Base-by-base conservation (phyloP, 2,797 vertebrate genomes). In the Pseudochirops cupreus region DNA sequence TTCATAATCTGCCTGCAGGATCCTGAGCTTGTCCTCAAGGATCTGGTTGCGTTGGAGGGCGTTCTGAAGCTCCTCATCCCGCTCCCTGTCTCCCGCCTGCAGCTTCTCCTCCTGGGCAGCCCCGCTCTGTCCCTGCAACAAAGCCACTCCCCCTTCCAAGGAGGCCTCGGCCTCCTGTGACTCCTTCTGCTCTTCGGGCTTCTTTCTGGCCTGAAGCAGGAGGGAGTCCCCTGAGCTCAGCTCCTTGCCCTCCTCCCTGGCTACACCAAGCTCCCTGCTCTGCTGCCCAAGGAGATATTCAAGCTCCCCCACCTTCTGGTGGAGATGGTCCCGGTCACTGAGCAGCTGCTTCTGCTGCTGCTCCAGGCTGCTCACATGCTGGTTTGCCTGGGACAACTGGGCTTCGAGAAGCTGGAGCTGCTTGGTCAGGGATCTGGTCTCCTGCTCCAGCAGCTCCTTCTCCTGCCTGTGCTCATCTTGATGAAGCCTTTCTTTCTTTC, bases 281-380 rank as follows among this genome's bases (percentile, higher is more conserved):
- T 96, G 94, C 89, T 97, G 97, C 0, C 90, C 92, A n/a, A 98
- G 16, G 6, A 97, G 98, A 53, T 91, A 98, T 94, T 99, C 99
- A 82, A 99, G 94, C n/a, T 97, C 96, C 92, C 98, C 96, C 21
- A 99, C 53, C 91, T 97, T 98, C 96, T 98, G 97, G 56, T 92
- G 95, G 0, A 99, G 98, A 94, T 94, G 98, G 95, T 99, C 99
- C 56, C 98, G 99, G 95, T 99, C 99, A 14, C 96, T 97, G 46
- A 98, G 96, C 56, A 99, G 98, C 96, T 99, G 99, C 95, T 59
- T 97, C 87, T 98, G 97, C 97, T 99, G 98, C 95, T 99, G 99
- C 98, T 99, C 99, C 91, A 99, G 98, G 96, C 98, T 98, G 11
- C 98, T 97, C 92, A 99, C 98, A 55, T 98, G 99, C 98, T 99